Conservation (phyloP, 2,113 vertebrate species). For the Podarcis cretensis region DNA sequence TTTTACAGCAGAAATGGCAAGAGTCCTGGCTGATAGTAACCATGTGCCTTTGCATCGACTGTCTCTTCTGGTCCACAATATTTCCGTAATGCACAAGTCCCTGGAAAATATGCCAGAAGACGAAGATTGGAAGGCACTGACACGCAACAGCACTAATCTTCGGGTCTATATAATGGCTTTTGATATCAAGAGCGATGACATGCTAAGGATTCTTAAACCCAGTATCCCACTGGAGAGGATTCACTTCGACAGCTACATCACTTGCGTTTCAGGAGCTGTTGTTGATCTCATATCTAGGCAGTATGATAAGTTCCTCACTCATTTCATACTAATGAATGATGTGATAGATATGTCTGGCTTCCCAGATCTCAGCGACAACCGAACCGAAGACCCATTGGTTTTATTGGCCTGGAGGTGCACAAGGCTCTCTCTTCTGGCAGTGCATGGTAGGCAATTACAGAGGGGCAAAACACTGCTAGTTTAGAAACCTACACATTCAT, state of each 20-base stretch:
- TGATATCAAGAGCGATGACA: slow-evolving; percentile 92
- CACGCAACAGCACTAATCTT: slow-evolving; percentile 89
- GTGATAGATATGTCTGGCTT: slow-evolving; percentile 89
- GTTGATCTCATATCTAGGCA: slow-evolving; percentile 97
- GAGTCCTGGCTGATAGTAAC: slow-evolving; percentile 87
- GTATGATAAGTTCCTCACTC: slow-evolving; percentile 96
- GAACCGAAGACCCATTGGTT: slow-evolving; percentile 96
- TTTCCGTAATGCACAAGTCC: slow-evolving; percentile 90
- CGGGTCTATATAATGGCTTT: slow-evolving; percentile 97
- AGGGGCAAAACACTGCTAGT: not conserved
- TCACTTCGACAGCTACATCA: slow-evolving; percentile 95
- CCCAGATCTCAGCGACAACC: slow-evolving; percentile 94
- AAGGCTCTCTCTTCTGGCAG: slow-evolving; percentile 89
- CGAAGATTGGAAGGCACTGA: slow-evolving; percentile 94
- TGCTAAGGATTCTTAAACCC: slow-evolving; percentile 95
- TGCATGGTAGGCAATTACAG: slow-evolving; percentile 81
- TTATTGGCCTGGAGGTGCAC: slow-evolving; percentile 96
- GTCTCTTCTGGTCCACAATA: slow-evolving; percentile 92
- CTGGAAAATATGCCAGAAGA: slow-evolving; percentile 91
- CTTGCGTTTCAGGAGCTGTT: slow-evolving; percentile 89
- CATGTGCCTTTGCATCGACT: slow-evolving; percentile 94
- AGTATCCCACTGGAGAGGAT: slow-evolving; percentile 96
- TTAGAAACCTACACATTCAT: not conserved
- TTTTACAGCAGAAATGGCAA: slow-evolving; percentile 93
- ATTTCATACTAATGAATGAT: slow-evolving; percentile 95